Evolutionary conservation across 1,140 invertebrate species (phyloP), one percentile per base, ranked within the genome.

Genomic region (Daktulosphaira vitifoliae): DNA sequence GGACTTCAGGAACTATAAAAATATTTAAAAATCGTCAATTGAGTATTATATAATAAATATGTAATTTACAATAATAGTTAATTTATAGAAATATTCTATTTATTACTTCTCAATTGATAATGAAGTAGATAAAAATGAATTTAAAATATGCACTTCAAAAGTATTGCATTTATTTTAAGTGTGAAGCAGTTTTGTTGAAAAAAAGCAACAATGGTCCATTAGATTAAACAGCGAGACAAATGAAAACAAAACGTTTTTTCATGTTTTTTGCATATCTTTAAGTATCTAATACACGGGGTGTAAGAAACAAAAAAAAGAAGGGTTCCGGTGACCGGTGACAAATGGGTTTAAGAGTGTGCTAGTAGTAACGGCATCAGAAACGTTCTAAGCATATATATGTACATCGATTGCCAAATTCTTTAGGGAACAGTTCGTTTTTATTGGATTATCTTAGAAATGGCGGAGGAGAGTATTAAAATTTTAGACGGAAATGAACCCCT

Each of bases 361-460:
- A 39, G 42, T 2, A 20, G 42, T 44, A 25, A 29, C 29, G 29
- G 29, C 11, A 11, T 5, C 11, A 11, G n/a, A n/a, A n/a, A n/a
- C n/a, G 11, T 11, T 33, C 22, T 46, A 11, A 5, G 16, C 26
- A n/a, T 9, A 9, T 33, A 52, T 48, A 62, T 46, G 29, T 62
- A 46, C 15, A 44, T 39, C 56, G 56, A 62, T 62, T 62, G 56
- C 42, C 56, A 42, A 62, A 62, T 62, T 62, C 56, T 62, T 62
- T 46, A 62, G 56, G 56, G 56, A 62, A 62, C 56, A 62, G 56
- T 62, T 62, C 56, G 56, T 62, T 62, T 62, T 62, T 62, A 62
- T 62, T 62, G 56, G 56, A 62, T 62, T 62, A 62, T 62, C 56
- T 11, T 11, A 33, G 56, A 25, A 39, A 22, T 11, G 25, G 26